Base-by-base conservation (phyloP, 2,888 invertebrate genomes). In the Andrena camellia region DNA sequence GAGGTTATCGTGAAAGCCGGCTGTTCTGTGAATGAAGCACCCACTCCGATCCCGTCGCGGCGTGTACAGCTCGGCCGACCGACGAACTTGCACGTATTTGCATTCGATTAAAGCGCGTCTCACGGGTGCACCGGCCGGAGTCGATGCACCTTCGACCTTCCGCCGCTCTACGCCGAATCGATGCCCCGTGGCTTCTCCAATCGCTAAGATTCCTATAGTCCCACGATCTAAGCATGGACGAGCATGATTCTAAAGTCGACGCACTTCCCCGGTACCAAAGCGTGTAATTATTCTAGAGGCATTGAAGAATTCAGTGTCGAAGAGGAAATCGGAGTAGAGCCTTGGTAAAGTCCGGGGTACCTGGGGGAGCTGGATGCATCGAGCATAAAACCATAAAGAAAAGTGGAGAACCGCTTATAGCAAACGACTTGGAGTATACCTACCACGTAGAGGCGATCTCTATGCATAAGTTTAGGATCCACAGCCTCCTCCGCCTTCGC, bases 111-210 rank as follows among this genome's bases (percentile, higher is more conserved):
- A 78, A 74, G 48, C 84, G 63, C 83, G 79, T 85, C 84, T 78
- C 85, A 81, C 85, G 84, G 68, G 67, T 75, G 82, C 74, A 78
- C 73, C 83, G 76, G 54, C 71, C 63, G 33, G 54, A 78, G 85
- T 85, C 85, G 85, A 85, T 85, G 85, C 81, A 84, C 85, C 68
- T 85, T 85, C 81, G 84, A 85, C 81, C 81, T 81, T 63, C 77
- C 64, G 31, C 26, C 54, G 35, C 7, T 8, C 66, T 7, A 6
- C 52, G n/a, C 6, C 35, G 48, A 48, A 33, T 7, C 78, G 35
- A 33, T 42, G 33, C 35, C n/a, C 59, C 54, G 20, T 10, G 20
- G 42, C 42, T 42, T 42, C 42, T 42, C 17, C 42, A 17, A 42
- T 42, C 42, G 42, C 42, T 42, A 42, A 42, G 42, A 17, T 42